Conservation (phyloP, 2,888 invertebrate genomes). For the Rhamnusium bicolor region DNA sequence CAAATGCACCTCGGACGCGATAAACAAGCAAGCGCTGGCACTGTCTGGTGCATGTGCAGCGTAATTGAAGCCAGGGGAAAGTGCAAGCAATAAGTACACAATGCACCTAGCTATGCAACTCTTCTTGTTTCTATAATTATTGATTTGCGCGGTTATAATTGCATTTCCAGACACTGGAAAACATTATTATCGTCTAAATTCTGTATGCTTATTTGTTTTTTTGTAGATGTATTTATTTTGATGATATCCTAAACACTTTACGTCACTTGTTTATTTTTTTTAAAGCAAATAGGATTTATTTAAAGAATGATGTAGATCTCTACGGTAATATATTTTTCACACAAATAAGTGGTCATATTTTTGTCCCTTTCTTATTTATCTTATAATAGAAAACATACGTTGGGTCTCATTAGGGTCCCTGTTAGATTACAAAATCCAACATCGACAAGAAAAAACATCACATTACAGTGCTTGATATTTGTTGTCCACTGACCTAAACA, state of each 20-base stretch:
- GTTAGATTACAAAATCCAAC: too few species aligned
- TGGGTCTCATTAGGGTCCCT: too few species aligned
- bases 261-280: not conserved
- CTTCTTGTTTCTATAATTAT: constrained; percentile 9
- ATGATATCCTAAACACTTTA: not conserved
- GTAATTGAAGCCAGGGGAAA: constrained; percentile 3
- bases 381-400: too few species aligned
- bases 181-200: too few species aligned
- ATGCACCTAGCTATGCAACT: constrained; percentile 2
- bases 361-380: too few species aligned
- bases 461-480: too few species aligned
- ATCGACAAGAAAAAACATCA: too few species aligned
- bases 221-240: not conserved
- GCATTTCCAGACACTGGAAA: not conserved
- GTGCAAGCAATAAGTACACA: not conserved
- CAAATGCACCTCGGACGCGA: constrained; percentile 39
- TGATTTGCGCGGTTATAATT: constrained; percentile 2
- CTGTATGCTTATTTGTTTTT: not conserved
- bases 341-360: too few species aligned
- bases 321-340: too few species aligned
- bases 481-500: too few species aligned
- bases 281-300: not conserved
- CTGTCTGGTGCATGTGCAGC: constrained; percentile 72
- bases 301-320: too few species aligned
- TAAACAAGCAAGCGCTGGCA: constrained; percentile 7